Conservation (phyloP, 2,888 invertebrate genomes). For the Drosophila stalkeri region DNA sequence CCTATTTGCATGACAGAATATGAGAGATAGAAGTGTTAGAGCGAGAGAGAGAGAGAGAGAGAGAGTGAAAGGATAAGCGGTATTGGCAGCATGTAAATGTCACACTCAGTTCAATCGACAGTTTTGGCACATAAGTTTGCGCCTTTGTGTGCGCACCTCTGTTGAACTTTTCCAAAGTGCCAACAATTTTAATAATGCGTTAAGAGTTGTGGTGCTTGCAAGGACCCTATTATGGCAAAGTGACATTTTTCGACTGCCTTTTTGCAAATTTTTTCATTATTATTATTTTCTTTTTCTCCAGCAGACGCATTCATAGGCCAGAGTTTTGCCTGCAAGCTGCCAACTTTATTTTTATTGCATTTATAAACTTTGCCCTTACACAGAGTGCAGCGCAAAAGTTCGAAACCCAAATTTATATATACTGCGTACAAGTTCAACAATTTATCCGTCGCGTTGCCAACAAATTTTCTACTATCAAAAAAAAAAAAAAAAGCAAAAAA, state of each 20-base stretch:
- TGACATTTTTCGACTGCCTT: conserved; percentile 62
- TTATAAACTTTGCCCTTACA: conserved; percentile 77
- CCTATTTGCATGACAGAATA: not conserved
- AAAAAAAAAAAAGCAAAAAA: not conserved
- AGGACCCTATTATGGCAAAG: conserved; percentile 66
- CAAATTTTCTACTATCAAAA: conserved; percentile 2
- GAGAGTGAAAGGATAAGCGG: no score
- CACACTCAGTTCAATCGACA: conserved; percentile 43
- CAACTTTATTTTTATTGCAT: conserved; percentile 79
- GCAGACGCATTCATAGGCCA: conserved; percentile 25
- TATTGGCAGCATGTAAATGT: conserved; percentile 43
- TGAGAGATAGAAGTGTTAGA: not conserved
- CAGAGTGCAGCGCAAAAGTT: conserved; percentile 59
- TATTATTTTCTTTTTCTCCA: not conserved
- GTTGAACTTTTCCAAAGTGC: conserved; percentile 44
- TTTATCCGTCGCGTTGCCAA: conserved; percentile 36
- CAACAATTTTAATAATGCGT: conserved; percentile 65
- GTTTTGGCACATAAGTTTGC: conserved; percentile 42
- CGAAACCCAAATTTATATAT: conserved; percentile 58
- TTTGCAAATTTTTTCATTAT: conserved; percentile 5
- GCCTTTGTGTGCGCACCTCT: conserved; percentile 63
- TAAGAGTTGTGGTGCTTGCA: conserved; percentile 19
- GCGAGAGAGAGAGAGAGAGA: not conserved
- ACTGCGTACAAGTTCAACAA: conserved; percentile 51
- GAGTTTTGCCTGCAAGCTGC: conserved; percentile 46